Evolutionary conservation across 1,140 invertebrate genomes (phyloP), one percentile per base, ranked within the genome.

Genomic region (Cydia amplana): DNA sequence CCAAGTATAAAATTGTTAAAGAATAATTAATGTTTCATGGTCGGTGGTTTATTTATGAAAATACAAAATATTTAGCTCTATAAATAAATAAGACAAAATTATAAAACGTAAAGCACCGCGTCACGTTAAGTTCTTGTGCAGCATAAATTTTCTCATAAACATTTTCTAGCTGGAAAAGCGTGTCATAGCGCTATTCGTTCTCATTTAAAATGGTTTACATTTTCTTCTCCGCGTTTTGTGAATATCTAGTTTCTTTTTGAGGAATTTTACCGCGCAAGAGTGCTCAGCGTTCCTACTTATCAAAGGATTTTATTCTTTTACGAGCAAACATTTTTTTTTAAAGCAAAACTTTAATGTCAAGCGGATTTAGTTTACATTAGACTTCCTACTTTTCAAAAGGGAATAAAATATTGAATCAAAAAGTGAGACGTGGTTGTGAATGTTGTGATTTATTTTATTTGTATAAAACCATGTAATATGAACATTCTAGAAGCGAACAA

Each of bases 211-310:
- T 40, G 16, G 28, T 43, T 18, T 20, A 43, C 65, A 70, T 70
- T 70, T 70, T 70, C 65, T 70, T 60, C 10, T 60, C 20, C 20
- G 55, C 55, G 12, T 60, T 23, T 60, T 23, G 18, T 60, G 55
- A 60, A 60, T 60, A 9, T 70, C 28, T 70, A 40, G 65, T 70
- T 70, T 70, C 65, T 70, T 70, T 70, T 70, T 40, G 16, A 70
- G 36, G 36, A 70, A 70, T 70, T 70, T 70, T 70, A 70, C 32
- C 28, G 16, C 65, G 16, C 32, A 16, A 60, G 55, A 23, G 20
- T 60, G 55, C 55, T 60, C 55, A 60, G 20, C 55, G 55, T 60
- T 51, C 0, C 55, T 23, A 60, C 18, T 1, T 60, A 23, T 18
- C 49, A 18, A 18, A n/a, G 49, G 6, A 18, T n/a, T 51, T 51